Base-by-base conservation (phyloP, 2,113 vertebrate genomes). In the Phainopepla nitens region DNA sequence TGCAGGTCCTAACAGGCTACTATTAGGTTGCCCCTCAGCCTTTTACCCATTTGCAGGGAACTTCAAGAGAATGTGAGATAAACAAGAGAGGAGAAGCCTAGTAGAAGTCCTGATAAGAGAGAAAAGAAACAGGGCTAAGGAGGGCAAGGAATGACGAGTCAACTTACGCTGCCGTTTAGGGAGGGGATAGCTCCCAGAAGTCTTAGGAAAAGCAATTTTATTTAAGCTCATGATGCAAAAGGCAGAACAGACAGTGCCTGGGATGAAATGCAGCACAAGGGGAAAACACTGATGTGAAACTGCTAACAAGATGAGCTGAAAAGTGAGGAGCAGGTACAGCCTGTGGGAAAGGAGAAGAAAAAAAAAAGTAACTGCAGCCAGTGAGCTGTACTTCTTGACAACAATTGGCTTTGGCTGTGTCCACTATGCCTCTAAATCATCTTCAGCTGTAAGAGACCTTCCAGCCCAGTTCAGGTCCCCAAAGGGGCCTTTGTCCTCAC, bases 371-470 rank as follows among this genome's bases (percentile, higher is more conserved):
- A 66, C 77, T 42, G 15, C 17, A 78, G 31, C 16, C 77, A 84
- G 27, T 7, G 2, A 87, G 73, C 41, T 87, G 60, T 73, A 44
- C 29, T 84, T 86, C 31, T 77, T 87, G 93, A 82, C 54, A 95
- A 51, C 21, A 61, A 15, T 8, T 50, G 21, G 24, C 33, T 94
- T 89, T 89, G 80, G 51, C 75, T 45, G 16, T 49, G 50, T 66
- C 28, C 53, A 88, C 16, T 12, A 9, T 4, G 21, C 7, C 56
- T 92, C 50, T 94, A 86, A 94, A 60, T 89, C 86, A 92, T 47
- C 36, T 81, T 47, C 72, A 94, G 80, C 83, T 93, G 69, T 42
- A 47, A 68, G 13, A 14, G 65, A 60, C 60, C 22, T 53, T 82
- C 56, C 69, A 84, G 69, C 15, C 25, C 47, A 51, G 33, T 41